Base-by-base conservation (phyloP, 2,888 invertebrate genomes). In the Cosmia trapezina region DNA sequence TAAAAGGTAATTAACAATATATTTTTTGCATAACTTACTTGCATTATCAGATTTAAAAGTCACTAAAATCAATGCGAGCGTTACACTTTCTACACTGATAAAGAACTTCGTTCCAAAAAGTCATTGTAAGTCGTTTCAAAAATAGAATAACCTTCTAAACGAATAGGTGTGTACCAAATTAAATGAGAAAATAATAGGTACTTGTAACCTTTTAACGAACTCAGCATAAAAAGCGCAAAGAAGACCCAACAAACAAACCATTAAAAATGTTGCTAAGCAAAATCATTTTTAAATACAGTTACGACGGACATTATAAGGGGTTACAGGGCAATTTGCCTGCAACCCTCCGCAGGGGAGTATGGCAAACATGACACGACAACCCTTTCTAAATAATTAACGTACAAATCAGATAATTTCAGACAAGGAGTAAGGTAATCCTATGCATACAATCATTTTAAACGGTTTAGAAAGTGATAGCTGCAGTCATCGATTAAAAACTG, bases 361-460 rank as follows among this genome's bases (percentile, higher is more conserved):
- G 73, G 81, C 80, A 86, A 86, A 84, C 83, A 84, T 80, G 73
- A 81, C 78, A 76, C 78, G 75, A 81, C 78, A 78, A 80, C 75
- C 81, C 86, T 86, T 83, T 80, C 80, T 61, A 80, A 76, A 78
- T 86, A 84, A 85, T 86, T 84, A 80, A 73, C 83, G 76, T 83
- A 84, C 81, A 84, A 83, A 86, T 86, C 85, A 67, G 77, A 70
- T 80, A 83, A 86, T 86, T 78, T 78, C 59, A 60, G 49, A 62
- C 57, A 59, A 59, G 68, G 70, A 71, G 78, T 70, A 67, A 75
- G 83, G 76, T 70, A 73, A 86, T 76, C 72, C 70, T 75, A 4
- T 54, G 47, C 66, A 63, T 73, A 71, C 69, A 64, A 76, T 65
- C 37, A 56, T 28, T 70, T 82, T 73, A 70, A 83, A 83, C 49